These are phyloP conservation scores for Drosophila austrosaltans DNA, from an alignment of 2,888 invertebrate genomes.

Conservation along the genomic window DNA sequence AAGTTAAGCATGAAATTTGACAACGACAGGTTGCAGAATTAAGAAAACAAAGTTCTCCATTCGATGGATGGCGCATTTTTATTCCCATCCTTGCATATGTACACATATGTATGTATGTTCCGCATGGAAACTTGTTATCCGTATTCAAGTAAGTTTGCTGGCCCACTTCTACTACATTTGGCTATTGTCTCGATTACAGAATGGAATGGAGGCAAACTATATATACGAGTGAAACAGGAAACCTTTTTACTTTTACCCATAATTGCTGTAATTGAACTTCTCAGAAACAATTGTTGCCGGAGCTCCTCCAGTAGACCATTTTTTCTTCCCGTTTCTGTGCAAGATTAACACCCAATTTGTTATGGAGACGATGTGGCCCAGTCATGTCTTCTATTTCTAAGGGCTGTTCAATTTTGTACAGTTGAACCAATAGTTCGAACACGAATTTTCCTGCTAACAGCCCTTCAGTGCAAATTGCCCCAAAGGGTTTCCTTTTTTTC, in stretches of 20 bases:
- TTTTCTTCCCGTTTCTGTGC: neutral
- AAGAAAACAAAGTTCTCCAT: too few species aligned
- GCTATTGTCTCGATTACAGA: too few species aligned
- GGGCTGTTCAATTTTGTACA: slow-evolving; percentile 1
- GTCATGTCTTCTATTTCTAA: neutral
- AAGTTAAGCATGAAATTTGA: neutral
- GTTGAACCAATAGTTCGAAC: neutral
- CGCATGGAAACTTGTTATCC: too few species aligned
- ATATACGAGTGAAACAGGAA: too few species aligned
- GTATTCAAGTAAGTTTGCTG: too few species aligned
- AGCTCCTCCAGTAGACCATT: neutral
- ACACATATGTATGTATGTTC: too few species aligned
- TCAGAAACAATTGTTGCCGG: neutral
- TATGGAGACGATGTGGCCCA: neutral
- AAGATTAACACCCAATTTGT: neutral
- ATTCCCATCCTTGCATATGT: too few species aligned
- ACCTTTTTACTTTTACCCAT: too few species aligned
- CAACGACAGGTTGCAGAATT: neutral
- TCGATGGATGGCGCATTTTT: too few species aligned
- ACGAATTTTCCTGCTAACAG: neutral
- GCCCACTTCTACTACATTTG: too few species aligned
- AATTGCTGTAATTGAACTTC: too few species aligned
- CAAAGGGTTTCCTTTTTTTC: neutral
- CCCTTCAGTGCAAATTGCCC: neutral
- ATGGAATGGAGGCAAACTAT: too few species aligned